These are phyloP conservation scores for Aptenodytes patagonicus DNA, from an alignment of 2,113 vertebrate genomes.

Conservation along the genomic window DNA sequence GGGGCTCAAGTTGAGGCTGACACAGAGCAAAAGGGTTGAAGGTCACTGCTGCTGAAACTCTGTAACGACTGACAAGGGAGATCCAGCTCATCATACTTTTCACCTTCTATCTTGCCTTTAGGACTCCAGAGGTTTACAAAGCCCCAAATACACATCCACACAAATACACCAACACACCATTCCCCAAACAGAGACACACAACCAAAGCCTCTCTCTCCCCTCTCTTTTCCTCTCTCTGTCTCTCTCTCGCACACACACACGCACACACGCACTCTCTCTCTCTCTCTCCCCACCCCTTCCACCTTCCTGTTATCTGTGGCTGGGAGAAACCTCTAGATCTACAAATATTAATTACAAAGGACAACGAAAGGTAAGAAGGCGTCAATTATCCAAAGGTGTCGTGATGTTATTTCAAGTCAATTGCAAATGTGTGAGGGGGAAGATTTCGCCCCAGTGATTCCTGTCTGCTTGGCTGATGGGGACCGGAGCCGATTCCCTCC, in stretches of 20 bases:
- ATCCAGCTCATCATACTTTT: conserved; percentile 19
- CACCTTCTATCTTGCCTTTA: conserved; percentile 2
- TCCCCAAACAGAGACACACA: conserved; percentile 24
- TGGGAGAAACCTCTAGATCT: conserved; percentile 71
- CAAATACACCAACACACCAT: conserved; percentile 7
- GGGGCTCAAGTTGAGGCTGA: conserved; percentile 13
- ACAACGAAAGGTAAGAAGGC: conserved; percentile 78
- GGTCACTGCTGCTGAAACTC: conserved; percentile 53
- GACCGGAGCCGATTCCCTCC: conserved; percentile 60
- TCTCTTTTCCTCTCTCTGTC: not conserved
- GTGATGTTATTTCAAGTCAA: conserved; percentile 70
- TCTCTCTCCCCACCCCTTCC: conserved; percentile 60
- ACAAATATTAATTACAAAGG: conserved; percentile 76
- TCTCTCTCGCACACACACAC: conserved; percentile 27
- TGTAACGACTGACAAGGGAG: conserved; percentile 40
- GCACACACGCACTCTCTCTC: not conserved
- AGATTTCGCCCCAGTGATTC: conserved; percentile 71
- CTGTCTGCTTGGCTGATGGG: conserved; percentile 73
- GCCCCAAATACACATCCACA: conserved; percentile 42
- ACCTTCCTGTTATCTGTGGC: conserved; percentile 66
- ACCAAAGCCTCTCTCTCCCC: conserved; percentile 44
- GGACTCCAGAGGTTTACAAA: conserved; percentile 57
- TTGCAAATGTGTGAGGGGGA: conserved; percentile 67
- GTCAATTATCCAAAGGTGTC: conserved; percentile 74
- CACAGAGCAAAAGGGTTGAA: conserved; percentile 36